Conservation (phyloP, 2,888 invertebrate species). For the Steromphala cineraria region DNA sequence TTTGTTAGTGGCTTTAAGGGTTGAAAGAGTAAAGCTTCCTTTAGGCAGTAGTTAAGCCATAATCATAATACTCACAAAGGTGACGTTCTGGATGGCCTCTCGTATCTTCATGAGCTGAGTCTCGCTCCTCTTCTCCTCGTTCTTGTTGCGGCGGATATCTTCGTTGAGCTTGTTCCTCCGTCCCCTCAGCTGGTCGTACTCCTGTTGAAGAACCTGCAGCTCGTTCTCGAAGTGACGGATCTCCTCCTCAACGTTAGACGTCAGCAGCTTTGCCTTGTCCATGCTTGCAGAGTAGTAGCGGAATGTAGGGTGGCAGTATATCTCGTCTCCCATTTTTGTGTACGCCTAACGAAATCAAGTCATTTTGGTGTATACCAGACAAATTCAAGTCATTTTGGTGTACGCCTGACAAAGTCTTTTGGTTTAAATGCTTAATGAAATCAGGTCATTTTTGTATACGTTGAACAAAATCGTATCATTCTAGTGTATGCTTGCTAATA, state of each 20-base stretch:
- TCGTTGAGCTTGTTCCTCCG: conserved; percentile 36
- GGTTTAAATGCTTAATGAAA: too few relatives aligned
- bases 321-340: conserved; percentile 67
- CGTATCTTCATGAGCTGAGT: conserved; percentile 63
- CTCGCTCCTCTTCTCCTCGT: conserved; percentile 54
- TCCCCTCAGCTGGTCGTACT: conserved; percentile 33
- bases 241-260: conserved; percentile 67
- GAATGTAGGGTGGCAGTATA: conserved; percentile 65
- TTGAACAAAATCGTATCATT: conserved; percentile 22
- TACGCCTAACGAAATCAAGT: conserved; percentile 62
- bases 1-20: too few relatives aligned
- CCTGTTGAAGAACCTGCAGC: conserved; percentile 23
- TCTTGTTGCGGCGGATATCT: conserved; percentile 50
- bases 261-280: conserved; percentile 60
- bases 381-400: neutral
- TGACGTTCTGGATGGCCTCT: conserved; percentile 47
- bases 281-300: conserved; percentile 67
- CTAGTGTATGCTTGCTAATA: too few relatives aligned
- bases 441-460: too few relatives aligned
- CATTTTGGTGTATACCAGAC: neutral
- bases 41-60: too few relatives aligned
- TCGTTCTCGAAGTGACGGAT: conserved; percentile 49
- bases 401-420: too few relatives aligned
- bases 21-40: too few relatives aligned
- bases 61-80: conserved; percentile 54